Evolutionary conservation across 2,797 vertebrate genomes (phyloP).

Genomic region (Gymnocypris eckloni): DNA sequence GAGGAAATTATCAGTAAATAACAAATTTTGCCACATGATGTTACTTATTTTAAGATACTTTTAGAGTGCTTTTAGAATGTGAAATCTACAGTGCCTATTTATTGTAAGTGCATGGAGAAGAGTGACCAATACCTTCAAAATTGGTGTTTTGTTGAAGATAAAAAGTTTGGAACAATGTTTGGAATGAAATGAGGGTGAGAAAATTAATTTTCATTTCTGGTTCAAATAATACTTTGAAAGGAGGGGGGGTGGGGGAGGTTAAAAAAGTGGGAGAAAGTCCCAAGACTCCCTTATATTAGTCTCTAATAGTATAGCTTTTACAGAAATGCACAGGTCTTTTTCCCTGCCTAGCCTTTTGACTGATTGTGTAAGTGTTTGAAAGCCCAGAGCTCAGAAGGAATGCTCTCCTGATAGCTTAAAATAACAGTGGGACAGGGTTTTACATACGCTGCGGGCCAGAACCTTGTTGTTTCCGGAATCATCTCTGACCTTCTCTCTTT

Average conservation of each 20-base stretch:
- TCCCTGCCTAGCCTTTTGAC: constrained; percentile 26
- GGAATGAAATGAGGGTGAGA: background rate
- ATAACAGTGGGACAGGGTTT: constrained; percentile 36
- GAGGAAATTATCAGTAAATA: background rate
- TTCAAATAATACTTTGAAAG: background rate
- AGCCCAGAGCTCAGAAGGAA: constrained; percentile 29
- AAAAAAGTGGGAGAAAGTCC: background rate
- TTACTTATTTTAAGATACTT: background rate
- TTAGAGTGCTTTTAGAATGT: background rate
- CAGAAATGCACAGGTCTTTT: background rate
- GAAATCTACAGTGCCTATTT: background rate
- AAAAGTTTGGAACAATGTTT: background rate
- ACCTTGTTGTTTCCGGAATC: constrained; percentile 56
- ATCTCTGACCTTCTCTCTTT: constrained; percentile 61
- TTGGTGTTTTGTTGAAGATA: background rate
- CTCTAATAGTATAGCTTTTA: background rate
- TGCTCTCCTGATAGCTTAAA: constrained; percentile 55
- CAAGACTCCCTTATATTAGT: background rate
- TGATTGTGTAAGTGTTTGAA: constrained; percentile 40
- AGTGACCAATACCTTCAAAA: background rate
- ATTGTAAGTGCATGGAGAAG: background rate
- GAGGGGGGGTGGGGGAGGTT: background rate
- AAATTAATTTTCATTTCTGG: background rate
- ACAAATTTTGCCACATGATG: background rate
- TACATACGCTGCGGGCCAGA: constrained; percentile 14